Evolutionary conservation across 2,113 vertebrate species (phyloP).

Genomic region (Bos taurus): DNA sequence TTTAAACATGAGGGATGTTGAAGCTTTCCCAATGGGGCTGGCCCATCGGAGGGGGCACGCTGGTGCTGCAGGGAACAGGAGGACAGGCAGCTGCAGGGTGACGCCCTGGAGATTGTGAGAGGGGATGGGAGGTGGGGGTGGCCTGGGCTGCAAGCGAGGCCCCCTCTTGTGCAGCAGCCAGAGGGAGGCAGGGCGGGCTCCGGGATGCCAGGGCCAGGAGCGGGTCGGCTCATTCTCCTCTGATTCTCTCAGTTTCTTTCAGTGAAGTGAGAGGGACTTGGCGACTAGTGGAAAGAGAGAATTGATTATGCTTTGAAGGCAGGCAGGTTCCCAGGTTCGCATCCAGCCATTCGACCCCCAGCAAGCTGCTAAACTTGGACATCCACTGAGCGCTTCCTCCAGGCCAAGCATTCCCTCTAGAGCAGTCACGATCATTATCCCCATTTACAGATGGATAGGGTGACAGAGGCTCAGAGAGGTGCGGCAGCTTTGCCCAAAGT

Average conservation of each 20-base stretch:
- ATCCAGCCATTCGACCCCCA: not conserved
- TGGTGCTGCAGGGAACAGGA: too few relatives aligned
- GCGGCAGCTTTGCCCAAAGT: not conserved
- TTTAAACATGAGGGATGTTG: not conserved
- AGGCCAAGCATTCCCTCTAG: fast-evolving
- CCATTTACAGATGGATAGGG: not conserved
- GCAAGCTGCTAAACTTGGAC: not conserved
- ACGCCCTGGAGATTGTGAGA: not conserved
- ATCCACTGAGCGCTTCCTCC: not conserved
- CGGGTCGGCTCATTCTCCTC: not conserved
- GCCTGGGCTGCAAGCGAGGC: not conserved
- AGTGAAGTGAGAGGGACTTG: not conserved
- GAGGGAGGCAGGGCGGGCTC: not conserved
- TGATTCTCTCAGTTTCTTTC: not conserved
- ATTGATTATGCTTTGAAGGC: not conserved
- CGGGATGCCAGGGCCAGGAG: not conserved
- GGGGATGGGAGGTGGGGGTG: not conserved
- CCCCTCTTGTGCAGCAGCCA: too few relatives aligned
- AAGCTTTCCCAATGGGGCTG: not conserved
- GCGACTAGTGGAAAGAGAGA: not conserved
- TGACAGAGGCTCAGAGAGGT: not conserved
- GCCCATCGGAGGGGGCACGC: too few relatives aligned
- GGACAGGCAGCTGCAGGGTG: not conserved
- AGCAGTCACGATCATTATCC: fast-evolving
- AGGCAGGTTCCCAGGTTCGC: not conserved